Percentiles rank a stretch among this genome's conserved stretches.
phyloP scores from a whole-genome alignment of 1,140 invertebrate genomes.

The Drosophila mayri region DNA sequence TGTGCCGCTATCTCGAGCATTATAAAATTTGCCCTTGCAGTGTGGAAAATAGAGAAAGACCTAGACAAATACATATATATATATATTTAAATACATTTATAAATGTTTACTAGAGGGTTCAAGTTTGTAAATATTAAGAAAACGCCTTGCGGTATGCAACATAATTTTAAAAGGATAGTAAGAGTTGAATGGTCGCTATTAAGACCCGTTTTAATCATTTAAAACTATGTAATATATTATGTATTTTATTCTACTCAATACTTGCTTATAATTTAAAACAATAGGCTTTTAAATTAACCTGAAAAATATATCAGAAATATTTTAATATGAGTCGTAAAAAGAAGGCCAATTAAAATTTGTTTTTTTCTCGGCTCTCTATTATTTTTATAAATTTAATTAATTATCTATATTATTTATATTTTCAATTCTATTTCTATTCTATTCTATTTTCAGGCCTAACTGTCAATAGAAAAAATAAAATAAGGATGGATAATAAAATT shows the following conservation, averaged over 20 bases:
- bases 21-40: neutral
- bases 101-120: neutral
- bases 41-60: neutral
- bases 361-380: accelerated
- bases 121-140: neutral
- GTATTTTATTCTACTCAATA: neutral
- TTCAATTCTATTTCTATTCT: too few relatives aligned
- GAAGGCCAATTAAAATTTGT: neutral
- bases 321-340: too few relatives aligned
- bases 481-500: too few relatives aligned
- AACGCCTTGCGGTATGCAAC: neutral
- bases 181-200: neutral
- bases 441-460: too few relatives aligned
- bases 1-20: neutral
- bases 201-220: neutral
- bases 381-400: neutral
- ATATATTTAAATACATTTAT: neutral
- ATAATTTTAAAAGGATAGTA: neutral
- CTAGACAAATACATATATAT: neutral
- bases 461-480: too few relatives aligned
- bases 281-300: neutral
- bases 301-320: neutral
- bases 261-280: neutral
- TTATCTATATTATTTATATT: neutral
- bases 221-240: neutral